These are phyloP conservation scores for Halcyon senegalensis DNA, from an alignment of 2,113 vertebrate species.

Conservation along the genomic window DNA sequence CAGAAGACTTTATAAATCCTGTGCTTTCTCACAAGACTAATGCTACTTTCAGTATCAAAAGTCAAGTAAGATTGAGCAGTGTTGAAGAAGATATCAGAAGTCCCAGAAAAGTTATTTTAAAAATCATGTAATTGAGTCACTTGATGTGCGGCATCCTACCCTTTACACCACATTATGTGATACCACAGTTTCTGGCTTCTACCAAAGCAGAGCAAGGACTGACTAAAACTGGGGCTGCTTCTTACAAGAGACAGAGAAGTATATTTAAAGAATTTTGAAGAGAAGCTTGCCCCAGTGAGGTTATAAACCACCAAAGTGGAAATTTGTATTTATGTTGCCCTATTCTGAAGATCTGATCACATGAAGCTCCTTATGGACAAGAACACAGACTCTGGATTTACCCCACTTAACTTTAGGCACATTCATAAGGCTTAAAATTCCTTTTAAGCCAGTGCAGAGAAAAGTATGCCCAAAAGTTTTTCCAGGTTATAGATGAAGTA, in stretches of 20 bases:
- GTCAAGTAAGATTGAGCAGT: background rate
- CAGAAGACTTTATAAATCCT: background rate
- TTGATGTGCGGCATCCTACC: background rate
- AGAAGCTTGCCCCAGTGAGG: background rate
- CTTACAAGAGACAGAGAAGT: background rate
- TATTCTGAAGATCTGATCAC: background rate
- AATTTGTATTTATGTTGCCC: background rate
- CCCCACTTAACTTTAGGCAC: background rate
- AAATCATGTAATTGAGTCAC: background rate
- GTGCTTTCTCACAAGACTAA: background rate
- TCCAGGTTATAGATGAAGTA: background rate
- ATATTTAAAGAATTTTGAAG: background rate
- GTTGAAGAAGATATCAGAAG: background rate
- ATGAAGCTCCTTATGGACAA: background rate
- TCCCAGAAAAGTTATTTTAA: background rate
- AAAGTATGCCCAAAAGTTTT: background rate
- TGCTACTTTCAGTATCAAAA: background rate
- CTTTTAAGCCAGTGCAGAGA: background rate
- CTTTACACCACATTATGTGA: background rate
- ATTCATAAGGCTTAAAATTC: background rate
- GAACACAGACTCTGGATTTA: background rate
- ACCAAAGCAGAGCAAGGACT: background rate
- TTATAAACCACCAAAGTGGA: background rate
- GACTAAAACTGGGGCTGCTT: background rate
- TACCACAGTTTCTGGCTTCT: background rate